These are phyloP conservation scores for Dilophus febrilis DNA, from an alignment of 2,888 invertebrate species.

Conservation along the genomic window DNA sequence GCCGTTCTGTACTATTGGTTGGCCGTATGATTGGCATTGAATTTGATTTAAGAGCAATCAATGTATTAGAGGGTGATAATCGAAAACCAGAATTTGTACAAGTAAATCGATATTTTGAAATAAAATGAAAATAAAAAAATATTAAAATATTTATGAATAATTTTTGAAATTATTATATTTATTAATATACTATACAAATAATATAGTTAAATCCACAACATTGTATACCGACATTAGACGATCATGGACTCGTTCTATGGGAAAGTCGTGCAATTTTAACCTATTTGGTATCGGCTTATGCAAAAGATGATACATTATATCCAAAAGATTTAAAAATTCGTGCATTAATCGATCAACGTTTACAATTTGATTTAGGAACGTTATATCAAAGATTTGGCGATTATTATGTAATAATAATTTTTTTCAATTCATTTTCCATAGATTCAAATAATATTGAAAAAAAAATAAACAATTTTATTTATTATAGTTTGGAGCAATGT, in stretches of 20 bases:
- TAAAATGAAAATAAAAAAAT: background rate
- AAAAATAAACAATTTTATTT: background rate
- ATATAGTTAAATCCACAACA: conserved; percentile 35
- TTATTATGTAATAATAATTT: conserved; percentile 33
- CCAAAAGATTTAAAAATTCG: conserved; percentile 40
- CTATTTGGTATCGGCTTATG: conserved; percentile 43
- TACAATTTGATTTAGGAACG: conserved; percentile 39
- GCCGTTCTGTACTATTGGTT: conserved; percentile 37
- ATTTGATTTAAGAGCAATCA: conserved; percentile 38
- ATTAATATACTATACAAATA: conserved; percentile 3
- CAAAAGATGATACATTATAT: conserved; percentile 38
- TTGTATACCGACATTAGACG: conserved; percentile 38
- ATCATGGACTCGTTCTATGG: conserved; percentile 36
- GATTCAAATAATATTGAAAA: background rate
- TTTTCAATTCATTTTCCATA: background rate
- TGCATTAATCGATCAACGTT: conserved; percentile 38
- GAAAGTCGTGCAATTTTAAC: conserved; percentile 37
- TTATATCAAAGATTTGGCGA: conserved; percentile 35
- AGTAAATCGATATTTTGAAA: conserved; percentile 21
- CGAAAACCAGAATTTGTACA: conserved; percentile 41
- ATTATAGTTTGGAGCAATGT: conserved; percentile 31
- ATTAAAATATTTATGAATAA: background rate
- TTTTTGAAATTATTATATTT: background rate
- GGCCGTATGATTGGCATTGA: conserved; percentile 41
- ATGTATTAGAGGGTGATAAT: conserved; percentile 38